These are phyloP conservation scores for Notothenia coriiceps DNA, from an alignment of 2,113 vertebrate species.

Conservation along the genomic window DNA sequence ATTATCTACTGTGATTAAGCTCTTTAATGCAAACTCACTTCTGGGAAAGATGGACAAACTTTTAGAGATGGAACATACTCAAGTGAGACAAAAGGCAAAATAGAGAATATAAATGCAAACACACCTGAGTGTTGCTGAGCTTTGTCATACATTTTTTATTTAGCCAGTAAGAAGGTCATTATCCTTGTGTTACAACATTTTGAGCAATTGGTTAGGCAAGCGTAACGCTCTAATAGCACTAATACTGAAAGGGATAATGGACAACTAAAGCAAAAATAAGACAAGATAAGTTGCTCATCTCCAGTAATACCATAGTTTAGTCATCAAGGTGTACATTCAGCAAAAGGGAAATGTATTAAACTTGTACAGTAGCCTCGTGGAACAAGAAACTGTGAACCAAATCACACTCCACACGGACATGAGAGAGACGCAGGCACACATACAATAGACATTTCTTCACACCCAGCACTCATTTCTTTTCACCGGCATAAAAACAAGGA, in stretches of 20 bases:
- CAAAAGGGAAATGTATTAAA: not conserved
- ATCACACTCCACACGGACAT: not conserved
- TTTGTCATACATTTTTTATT: not conserved
- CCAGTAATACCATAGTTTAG: not conserved
- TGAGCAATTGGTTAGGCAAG: too few species aligned
- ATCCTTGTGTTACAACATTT: too few species aligned
- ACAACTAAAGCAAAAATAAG: not conserved
- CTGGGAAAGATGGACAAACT: not conserved
- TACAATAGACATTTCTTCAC: constrained; percentile 55
- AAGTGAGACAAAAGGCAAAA: not conserved
- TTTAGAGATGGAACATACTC: not conserved
- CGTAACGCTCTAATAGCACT: too few species aligned
- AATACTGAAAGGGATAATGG: not conserved
- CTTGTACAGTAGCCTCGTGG: not conserved
- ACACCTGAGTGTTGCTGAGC: not conserved
- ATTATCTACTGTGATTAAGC: not conserved
- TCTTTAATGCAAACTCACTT: not conserved
- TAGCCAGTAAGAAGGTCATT: not conserved
- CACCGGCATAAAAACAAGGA: constrained; percentile 56
- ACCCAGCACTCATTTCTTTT: constrained; percentile 56
- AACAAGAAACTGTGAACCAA: constrained; percentile 3
- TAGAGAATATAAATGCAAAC: too few species aligned
- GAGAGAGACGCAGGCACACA: constrained; percentile 1
- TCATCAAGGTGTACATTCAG: not conserved
- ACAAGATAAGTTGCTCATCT: too few species aligned